Evolutionary conservation across 2,113 vertebrate species (phyloP).

Genomic region (Phalacrocorax aristotelis): DNA sequence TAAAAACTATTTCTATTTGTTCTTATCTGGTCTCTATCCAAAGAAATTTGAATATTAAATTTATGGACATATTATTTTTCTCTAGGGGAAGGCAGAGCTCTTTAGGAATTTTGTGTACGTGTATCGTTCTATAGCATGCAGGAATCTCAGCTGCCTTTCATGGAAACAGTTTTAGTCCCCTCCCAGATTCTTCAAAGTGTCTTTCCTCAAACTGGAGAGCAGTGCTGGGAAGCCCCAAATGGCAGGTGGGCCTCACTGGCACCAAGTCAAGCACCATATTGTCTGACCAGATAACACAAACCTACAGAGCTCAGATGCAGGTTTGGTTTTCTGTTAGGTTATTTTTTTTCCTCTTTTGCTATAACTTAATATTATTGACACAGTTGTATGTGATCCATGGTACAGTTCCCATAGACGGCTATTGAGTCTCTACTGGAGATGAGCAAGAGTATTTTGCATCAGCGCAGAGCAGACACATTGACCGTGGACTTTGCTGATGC

Average conservation of each 20-base stretch:
- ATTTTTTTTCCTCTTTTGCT: not conserved
- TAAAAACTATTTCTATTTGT: not conserved
- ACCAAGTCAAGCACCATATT: not conserved
- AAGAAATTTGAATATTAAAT: not conserved
- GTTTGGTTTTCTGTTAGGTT: not conserved
- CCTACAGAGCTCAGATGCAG: not conserved
- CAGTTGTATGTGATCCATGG: not conserved
- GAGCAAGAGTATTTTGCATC: not conserved
- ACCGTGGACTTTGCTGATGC: not conserved
- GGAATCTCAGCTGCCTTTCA: not conserved
- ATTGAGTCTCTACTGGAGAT: not conserved
- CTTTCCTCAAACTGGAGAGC: not conserved
- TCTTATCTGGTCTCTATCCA: not conserved
- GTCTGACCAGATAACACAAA: not conserved
- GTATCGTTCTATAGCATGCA: not conserved
- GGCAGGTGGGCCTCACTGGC: not conserved
- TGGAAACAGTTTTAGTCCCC: not conserved
- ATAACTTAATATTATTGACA: not conserved
- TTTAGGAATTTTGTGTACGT: not conserved
- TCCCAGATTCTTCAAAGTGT: not conserved
- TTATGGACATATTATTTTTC: not conserved
- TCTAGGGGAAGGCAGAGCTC: not conserved
- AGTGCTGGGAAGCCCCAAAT: not conserved
- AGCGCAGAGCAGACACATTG: accelerated
- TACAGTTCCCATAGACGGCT: not conserved